Conservation (phyloP, 2,888 invertebrate species). For the Epirrita christyi region DNA sequence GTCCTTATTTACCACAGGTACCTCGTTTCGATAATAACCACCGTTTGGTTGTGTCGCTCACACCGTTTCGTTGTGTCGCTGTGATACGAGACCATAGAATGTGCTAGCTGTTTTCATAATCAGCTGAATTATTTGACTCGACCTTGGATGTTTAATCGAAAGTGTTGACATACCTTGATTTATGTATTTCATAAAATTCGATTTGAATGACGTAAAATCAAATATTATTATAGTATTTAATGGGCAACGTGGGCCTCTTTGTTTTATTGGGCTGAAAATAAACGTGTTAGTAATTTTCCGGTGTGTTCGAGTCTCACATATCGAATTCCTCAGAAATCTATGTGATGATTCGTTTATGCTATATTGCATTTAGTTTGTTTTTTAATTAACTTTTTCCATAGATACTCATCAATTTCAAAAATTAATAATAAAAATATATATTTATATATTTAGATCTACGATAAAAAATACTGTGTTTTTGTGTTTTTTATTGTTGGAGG, state of each 20-base stretch:
- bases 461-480: no score
- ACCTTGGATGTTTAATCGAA: slow-evolving; percentile 78
- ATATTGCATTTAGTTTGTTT: no score
- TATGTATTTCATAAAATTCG: slow-evolving; percentile 70
- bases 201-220: slow-evolving; percentile 70
- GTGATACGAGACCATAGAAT: neutral
- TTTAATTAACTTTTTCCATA: no score
- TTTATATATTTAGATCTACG: no score
- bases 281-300: slow-evolving; percentile 46
- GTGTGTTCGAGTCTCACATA: slow-evolving; percentile 34
- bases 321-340: slow-evolving; percentile 28
- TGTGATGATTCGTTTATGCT: neutral
- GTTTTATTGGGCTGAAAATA: slow-evolving; percentile 66
- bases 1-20: no score
- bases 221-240: slow-evolving; percentile 69
- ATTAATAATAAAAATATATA: no score
- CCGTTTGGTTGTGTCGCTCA: no score
- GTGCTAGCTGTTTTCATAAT: slow-evolving; percentile 3
- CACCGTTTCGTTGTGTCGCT: neutral
- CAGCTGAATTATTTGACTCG: slow-evolving; percentile 47
- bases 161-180: slow-evolving; percentile 79
- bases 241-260: slow-evolving; percentile 62
- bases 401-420: no score
- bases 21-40: no score
- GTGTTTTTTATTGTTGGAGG: no score